These are phyloP conservation scores for Papilio glaucus DNA, from an alignment of 1,140 invertebrate species.

Conservation along the genomic window DNA sequence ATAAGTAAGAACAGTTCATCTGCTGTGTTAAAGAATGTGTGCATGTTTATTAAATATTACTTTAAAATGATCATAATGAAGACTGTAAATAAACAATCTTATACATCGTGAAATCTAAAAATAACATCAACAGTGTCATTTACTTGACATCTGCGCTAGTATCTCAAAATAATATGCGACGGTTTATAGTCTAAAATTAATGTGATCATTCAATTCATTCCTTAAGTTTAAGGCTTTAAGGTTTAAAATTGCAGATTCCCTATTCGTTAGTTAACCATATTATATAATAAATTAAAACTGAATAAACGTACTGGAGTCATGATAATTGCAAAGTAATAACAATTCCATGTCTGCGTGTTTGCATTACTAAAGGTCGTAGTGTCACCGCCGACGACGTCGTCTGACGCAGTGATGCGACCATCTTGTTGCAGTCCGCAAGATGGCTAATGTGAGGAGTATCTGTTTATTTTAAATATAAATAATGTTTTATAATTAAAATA, in stretches of 20 bases:
- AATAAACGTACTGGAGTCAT: neutral
- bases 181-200: neutral
- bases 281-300: neutral
- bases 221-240: neutral
- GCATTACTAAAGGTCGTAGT: neutral
- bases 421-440: neutral
- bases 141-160: neutral
- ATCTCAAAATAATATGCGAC: neutral
- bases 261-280: neutral
- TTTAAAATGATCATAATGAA: too few species aligned
- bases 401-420: neutral
- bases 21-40: too few species aligned
- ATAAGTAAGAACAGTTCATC: too few species aligned
- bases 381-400: neutral
- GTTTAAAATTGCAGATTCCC: neutral
- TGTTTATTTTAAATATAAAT: neutral
- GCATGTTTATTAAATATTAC: too few species aligned
- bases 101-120: neutral
- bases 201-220: neutral
- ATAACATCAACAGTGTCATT: slow-evolving; percentile 9
- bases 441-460: neutral
- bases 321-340: neutral
- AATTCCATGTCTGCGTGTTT: neutral
- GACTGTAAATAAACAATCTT: slow-evolving; percentile 1
- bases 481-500: too few species aligned